A percentile compares a stretch with the other conserved stretches of the same genome.
Evolutionary conservation across 2,888 invertebrate species (phyloP).

Genomic region (Chymomyza caudatula): DNA sequence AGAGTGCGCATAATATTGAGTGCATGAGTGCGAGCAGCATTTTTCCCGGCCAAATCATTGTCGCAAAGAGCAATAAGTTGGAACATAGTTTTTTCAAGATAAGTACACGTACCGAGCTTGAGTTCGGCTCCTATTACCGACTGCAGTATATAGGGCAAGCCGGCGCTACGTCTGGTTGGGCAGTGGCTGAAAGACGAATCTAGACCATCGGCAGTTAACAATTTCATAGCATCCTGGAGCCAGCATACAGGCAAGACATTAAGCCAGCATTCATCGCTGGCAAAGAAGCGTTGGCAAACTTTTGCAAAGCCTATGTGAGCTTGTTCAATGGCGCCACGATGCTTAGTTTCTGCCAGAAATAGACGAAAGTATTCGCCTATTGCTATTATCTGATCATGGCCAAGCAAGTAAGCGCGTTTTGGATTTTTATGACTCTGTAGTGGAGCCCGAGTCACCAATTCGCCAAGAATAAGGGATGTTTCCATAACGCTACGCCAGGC

Average conservation of each 20-base stretch:
- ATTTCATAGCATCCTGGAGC: constrained; percentile 81
- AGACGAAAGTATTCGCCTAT: constrained; percentile 85
- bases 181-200: constrained; percentile 78
- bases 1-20: constrained; percentile 91
- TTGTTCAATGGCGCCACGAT: constrained; percentile 98
- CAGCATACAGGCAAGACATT: constrained; percentile 83
- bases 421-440: constrained; percentile 65
- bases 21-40: constrained; percentile 84
- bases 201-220: constrained; percentile 79
- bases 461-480: constrained; percentile 85
- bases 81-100: constrained; percentile 81
- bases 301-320: constrained; percentile 92
- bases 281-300: constrained; percentile 83
- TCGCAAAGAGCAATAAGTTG: constrained; percentile 78
- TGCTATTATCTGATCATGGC: constrained; percentile 78
- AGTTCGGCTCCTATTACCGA: constrained; percentile 88
- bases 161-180: constrained; percentile 94
- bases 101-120: constrained; percentile 80
- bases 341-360: constrained; percentile 88
- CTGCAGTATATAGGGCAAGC: constrained; percentile 93
- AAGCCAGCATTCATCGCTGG: constrained; percentile 77
- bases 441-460: constrained; percentile 80
- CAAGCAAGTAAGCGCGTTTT: constrained; percentile 50
- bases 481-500: constrained; percentile 97
- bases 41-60: background rate